A percentile compares a stretch with the other conserved stretches of the same genome.
Evolutionary conservation across 2,113 vertebrate genomes (phyloP).

Genomic region (Coregonus clupeaformis): DNA sequence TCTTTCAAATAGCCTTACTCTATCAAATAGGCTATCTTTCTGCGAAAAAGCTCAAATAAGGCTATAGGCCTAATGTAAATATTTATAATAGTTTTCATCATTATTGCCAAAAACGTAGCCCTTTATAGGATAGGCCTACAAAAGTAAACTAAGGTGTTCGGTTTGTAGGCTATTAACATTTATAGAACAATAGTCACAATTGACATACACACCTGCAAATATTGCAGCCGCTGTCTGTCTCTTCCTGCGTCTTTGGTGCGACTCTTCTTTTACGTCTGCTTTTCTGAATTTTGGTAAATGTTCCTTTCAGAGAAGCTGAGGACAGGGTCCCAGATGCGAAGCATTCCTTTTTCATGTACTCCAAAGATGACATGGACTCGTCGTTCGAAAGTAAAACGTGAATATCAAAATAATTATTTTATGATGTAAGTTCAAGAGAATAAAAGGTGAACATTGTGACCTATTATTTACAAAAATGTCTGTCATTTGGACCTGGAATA

Average conservation of each 20-base stretch:
- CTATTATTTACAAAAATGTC: background rate
- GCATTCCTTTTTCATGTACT: constrained; percentile 72
- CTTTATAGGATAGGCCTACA: too few relatives aligned
- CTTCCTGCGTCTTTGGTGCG: constrained; percentile 26
- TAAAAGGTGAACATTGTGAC: background rate
- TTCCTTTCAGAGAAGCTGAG: constrained; percentile 61
- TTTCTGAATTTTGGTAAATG: constrained; percentile 61
- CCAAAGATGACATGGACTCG: constrained; percentile 63
- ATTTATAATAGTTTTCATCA: too few relatives aligned
- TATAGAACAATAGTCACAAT: background rate
- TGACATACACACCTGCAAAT: constrained; percentile 64
- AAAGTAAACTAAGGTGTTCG: background rate
- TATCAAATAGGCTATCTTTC: too few relatives aligned
- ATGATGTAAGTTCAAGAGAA: background rate
- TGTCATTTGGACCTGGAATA: background rate
- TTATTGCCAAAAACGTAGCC: too few relatives aligned
- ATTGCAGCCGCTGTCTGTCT: constrained; percentile 52
- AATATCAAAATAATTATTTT: background rate
- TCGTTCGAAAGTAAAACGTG: background rate
- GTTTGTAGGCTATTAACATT: background rate
- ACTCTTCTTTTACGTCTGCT: constrained; percentile 52
- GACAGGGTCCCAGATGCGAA: constrained; percentile 65
- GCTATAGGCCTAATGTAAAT: too few relatives aligned
- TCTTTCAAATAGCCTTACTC: too few relatives aligned
- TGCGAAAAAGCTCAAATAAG: too few relatives aligned